These are phyloP conservation scores for Heterocephalus glaber DNA, from an alignment of 2,113 vertebrate genomes.

Conservation along the genomic window DNA sequence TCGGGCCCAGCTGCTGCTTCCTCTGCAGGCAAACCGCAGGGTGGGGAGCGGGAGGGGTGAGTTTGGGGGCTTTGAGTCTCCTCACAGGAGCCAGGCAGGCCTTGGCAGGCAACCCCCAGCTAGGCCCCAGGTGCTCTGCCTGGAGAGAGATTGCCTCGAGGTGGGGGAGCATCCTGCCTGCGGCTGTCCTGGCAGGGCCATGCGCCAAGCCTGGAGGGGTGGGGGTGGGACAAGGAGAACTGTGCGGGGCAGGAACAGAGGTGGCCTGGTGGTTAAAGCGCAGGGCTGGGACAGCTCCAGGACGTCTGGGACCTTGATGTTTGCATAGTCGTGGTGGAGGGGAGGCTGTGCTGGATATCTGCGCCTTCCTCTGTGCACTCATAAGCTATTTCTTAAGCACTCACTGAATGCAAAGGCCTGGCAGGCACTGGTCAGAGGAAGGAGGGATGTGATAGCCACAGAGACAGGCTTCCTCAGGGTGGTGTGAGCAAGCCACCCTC, in stretches of 20 bases:
- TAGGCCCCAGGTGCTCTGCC: not conserved
- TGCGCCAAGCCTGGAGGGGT: not conserved
- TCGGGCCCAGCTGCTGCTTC: conserved; percentile 76
- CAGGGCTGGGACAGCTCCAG: not conserved
- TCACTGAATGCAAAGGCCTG: not conserved
- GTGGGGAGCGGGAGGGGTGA: conserved; percentile 64
- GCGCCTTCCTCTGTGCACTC: not conserved
- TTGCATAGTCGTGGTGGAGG: not conserved
- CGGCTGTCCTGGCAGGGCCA: not conserved
- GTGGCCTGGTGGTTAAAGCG: not conserved
- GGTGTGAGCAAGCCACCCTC: not conserved
- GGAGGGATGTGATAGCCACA: not conserved
- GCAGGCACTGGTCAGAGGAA: not conserved
- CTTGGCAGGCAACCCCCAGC: conserved; percentile 30
- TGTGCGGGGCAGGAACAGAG: not conserved
- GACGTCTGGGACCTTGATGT: not conserved
- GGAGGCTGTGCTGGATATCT: not conserved
- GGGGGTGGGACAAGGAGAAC: not conserved
- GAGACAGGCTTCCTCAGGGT: not conserved
- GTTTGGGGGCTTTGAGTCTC: conserved; percentile 52
- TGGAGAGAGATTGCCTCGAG: not conserved
- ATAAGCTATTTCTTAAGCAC: not conserved
- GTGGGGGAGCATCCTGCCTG: not conserved
- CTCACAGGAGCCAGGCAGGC: not conserved
- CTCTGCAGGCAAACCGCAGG: conserved; percentile 78